Evolutionary conservation across 1,140 invertebrate species (phyloP), one percentile per base, ranked within the genome.

Genomic region (Orussus abietinus): DNA sequence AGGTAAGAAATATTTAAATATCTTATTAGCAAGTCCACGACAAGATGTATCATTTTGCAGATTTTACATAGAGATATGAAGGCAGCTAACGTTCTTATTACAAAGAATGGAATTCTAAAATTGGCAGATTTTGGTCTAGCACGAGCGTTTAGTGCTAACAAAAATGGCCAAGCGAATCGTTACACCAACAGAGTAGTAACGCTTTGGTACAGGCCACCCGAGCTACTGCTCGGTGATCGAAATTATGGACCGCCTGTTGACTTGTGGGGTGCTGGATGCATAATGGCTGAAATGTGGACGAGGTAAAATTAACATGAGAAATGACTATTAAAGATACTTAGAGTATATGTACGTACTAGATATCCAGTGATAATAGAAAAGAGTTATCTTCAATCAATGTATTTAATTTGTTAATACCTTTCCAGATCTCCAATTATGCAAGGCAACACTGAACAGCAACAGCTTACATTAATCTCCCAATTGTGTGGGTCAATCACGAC

Each of bases 201-300:
- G 1, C 67, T 99, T 5, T 98, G 96, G 96, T 99, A 99, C 66
- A 77, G 95, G 35, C 93, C 95, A 13, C 95, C 95, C 0, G 89
- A 92, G 63, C 63, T 92, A 7, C 59, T 92, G 3, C 72, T 96
- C 1, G 96, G 96, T 19, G 93, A 97, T 57, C 75, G 95, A 13
- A 94, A 97, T 72, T 97, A 97, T 68, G 94, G 94, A 0, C 91
- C 94, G 6, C 88, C 94, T 1, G 92, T 99, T 17, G 97, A 99
- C 76, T 80, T 98, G 68, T 98, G 96, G 96, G 95, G 95, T 7
- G 95, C 92, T 17, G 96, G 96, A 1, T 98, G 96, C 62, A 98
- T 98, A 28, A 97, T 98, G 94, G 95, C 95, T 0, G 95, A 99
- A 75, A 95, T 99, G 91, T 99, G 96, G 96, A 98, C 95, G 0